Base-by-base conservation (phyloP, 2,113 vertebrate species). In the Tonatia bakeri region DNA sequence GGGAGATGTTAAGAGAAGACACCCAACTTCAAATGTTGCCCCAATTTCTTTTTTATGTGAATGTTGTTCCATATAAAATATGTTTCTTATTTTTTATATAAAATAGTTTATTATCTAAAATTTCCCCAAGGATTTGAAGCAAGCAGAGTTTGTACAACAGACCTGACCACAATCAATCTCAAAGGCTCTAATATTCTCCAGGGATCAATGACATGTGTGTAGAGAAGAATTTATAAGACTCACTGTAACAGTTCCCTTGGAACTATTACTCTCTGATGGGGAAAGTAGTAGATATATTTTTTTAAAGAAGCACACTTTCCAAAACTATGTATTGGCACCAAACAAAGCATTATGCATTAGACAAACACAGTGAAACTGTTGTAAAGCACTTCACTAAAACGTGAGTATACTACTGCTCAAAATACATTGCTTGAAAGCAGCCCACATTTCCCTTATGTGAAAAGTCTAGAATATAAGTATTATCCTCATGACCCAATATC, bases 271-370 rank as follows among this genome's bases (percentile, higher is more conserved):
- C 98, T 96, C 91, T 28, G 9, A 95, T 95, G 61, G 93, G 43
- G 96, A 98, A 98, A 98, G 97, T 98, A 98, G 98, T 94, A 97
- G 91, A 90, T 98, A 95, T 98, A 97, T 98, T 98, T 98, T 98
- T 98, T 97, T 9, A 91, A 97, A 98, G 94, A 90, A 94, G 0
- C 17, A 77, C 87, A 90, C 65, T 95, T 98, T 97, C 97, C 98
- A 98, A 98, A 97, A 97, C 56, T 97, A 90, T 0, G 33, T 94
- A 87, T 80, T 98, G 98, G 96, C 75, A 96, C 97, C 96, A 98
- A 98, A 97, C 90, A 98, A 98, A 95, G 93, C 87, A 94, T 36
- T 96, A 64, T 97, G 87, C 94, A 16, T 40, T 89, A 94, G 38
- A 86, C 54, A 94, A 92, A 87, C 59, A 89, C 2, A 91, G 88